phyloP scores from a whole-genome alignment of 2,888 invertebrate species.

The Leptarthrus brevirostris region DNA sequence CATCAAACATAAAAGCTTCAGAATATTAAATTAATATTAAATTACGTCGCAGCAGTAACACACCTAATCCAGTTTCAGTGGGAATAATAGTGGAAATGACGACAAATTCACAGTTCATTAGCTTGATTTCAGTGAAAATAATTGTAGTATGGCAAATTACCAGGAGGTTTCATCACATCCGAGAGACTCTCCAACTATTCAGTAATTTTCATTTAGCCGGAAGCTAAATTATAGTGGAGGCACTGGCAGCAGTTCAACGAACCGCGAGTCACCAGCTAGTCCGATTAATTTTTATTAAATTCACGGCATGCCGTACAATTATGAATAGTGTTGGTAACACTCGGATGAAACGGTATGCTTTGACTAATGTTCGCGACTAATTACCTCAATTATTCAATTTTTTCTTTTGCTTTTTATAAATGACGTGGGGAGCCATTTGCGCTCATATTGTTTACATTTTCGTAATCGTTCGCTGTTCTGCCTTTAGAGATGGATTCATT shows the following conservation, averaged over 20 bases:
- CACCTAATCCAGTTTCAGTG: background rate
- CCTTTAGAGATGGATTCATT: too few species aligned
- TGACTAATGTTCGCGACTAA: slow-evolving; percentile 28
- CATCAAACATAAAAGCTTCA: too few species aligned
- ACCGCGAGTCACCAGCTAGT: background rate
- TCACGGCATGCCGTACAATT: background rate
- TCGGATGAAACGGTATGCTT: slow-evolving; percentile 3
- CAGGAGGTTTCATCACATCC: background rate
- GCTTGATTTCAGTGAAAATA: background rate
- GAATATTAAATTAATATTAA: too few species aligned
- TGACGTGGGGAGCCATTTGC: background rate
- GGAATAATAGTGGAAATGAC: too few species aligned
- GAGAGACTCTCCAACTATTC: slow-evolving; percentile 4
- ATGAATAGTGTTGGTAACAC: slow-evolving; percentile 2
- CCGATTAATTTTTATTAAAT: slow-evolving; percentile 21
- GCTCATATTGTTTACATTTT: slow-evolving; percentile 37
- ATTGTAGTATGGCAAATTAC: background rate
- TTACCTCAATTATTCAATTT: slow-evolving; percentile 17
- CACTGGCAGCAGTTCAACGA: slow-evolving; percentile 26
- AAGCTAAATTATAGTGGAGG: slow-evolving; percentile 4
- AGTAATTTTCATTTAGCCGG: slow-evolving; percentile 6
- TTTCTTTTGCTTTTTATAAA: slow-evolving; percentile 5
- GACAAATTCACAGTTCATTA: too few species aligned
- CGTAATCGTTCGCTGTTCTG: too few species aligned
- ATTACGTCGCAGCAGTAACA: too few species aligned